phyloP scores from a whole-genome alignment of 2,113 vertebrate genomes.

The Ptilonorhynchus violaceus region DNA sequence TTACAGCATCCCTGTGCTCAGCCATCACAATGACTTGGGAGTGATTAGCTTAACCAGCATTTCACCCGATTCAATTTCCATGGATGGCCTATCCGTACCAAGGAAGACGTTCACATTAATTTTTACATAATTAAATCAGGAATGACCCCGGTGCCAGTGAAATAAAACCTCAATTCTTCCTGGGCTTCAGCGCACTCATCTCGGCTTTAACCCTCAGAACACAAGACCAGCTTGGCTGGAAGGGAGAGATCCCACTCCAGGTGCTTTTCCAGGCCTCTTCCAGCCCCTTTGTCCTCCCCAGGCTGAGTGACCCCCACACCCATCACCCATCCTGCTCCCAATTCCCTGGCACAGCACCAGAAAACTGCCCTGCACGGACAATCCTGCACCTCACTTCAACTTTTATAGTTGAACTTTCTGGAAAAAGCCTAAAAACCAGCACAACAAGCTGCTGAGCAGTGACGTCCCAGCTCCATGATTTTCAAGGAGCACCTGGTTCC shows the following conservation, averaged over 20 bases:
- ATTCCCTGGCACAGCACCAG: background rate
- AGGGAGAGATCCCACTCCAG: background rate
- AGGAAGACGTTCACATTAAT: constrained; percentile 52
- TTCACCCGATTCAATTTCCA: constrained; percentile 60
- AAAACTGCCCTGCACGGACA: background rate
- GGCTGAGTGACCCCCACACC: background rate
- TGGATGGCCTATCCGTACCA: constrained; percentile 30
- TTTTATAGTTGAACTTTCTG: rapidly evolving
- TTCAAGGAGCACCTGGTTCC: rapidly evolving
- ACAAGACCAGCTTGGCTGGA: background rate
- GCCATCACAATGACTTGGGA: constrained; percentile 36
- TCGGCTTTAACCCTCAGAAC: background rate
- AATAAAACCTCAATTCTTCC: constrained; percentile 48
- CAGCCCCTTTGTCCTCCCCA: background rate
- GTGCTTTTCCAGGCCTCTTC: background rate
- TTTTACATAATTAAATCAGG: constrained; percentile 67
- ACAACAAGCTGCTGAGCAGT: rapidly evolving
- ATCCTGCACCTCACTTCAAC: rapidly evolving
- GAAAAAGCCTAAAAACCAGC: background rate
- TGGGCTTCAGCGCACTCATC: background rate
- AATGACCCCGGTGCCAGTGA: constrained; percentile 36
- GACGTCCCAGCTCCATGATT: rapidly evolving
- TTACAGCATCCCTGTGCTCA: constrained; percentile 17
- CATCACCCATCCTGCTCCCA: background rate
- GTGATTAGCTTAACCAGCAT: constrained; percentile 61